Percentiles rank a stretch among this genome's conserved stretches.
phyloP scores from a whole-genome alignment of 1,140 invertebrate species.

The Maniola jurtina region DNA sequence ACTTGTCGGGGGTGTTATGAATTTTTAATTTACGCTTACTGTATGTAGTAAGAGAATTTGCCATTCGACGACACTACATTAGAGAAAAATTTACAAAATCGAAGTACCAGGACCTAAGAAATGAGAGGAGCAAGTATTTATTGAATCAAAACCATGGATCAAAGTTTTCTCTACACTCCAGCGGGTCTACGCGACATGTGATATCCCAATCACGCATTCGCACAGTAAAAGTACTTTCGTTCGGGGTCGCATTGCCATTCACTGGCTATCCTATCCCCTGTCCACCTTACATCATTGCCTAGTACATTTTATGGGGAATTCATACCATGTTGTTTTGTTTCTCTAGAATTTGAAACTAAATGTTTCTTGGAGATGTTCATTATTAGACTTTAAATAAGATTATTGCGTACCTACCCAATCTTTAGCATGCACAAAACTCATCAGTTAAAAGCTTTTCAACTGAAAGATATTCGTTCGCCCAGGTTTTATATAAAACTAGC shows the following conservation, averaged over 20 bases:
- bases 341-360: not conserved
- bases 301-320: conserved; percentile 14
- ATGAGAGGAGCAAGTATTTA: not conserved
- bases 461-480: no score
- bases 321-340: conserved; percentile 6
- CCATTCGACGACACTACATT: no score
- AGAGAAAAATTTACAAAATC: no score
- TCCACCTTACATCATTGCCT: conserved; percentile 36
- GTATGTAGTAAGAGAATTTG: no score
- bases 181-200: conserved; percentile 10
- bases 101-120: conserved; percentile 1
- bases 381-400: no score
- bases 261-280: conserved; percentile 42
- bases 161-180: not conserved
- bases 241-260: conserved; percentile 72
- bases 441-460: no score
- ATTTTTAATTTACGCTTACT: no score
- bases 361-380: not conserved
- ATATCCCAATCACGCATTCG: conserved; percentile 61
- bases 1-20: no score
- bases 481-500: no score
- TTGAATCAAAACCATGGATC: not conserved
- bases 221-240: conserved; percentile 77
- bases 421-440: no score
- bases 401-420: no score